Percentiles rank a stretch among this genome's conserved stretches.
Evolutionary conservation across 2,888 invertebrate species (phyloP).

Genomic region (Apomyelois bistriatella): DNA sequence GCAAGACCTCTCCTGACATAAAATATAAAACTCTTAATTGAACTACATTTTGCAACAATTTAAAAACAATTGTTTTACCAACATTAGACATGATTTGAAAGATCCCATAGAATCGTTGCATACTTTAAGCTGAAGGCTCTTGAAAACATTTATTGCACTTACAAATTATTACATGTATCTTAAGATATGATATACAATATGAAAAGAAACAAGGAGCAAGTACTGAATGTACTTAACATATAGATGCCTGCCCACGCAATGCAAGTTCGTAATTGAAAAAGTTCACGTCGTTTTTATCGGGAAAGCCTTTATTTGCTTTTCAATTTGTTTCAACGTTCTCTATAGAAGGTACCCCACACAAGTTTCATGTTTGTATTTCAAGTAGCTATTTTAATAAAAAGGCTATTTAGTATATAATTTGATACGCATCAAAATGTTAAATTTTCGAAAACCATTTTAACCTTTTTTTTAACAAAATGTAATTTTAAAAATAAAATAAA

Average conservation of each 20-base stretch:
- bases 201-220: constrained; percentile 9
- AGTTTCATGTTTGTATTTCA: background rate
- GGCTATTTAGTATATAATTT: no score
- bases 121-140: no score
- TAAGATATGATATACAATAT: constrained; percentile 5
- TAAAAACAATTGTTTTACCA: no score
- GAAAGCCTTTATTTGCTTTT: constrained; percentile 52
- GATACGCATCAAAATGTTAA: no score
- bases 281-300: constrained; percentile 58
- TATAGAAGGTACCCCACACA: constrained; percentile 29
- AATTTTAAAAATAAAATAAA: no score
- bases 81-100: no score
- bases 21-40: no score
- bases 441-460: no score
- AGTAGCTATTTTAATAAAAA: background rate
- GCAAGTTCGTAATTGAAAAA: constrained; percentile 79
- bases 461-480: no score
- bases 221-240: constrained; percentile 44
- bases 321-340: constrained; percentile 47
- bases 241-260: constrained; percentile 46
- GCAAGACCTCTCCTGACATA: no score
- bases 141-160: constrained; percentile 7
- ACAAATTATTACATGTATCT: background rate
- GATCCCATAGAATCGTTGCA: no score
- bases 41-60: no score